These are phyloP conservation scores for Malurus cyaneus DNA, from an alignment of 2,113 vertebrate species.

Conservation along the genomic window DNA sequence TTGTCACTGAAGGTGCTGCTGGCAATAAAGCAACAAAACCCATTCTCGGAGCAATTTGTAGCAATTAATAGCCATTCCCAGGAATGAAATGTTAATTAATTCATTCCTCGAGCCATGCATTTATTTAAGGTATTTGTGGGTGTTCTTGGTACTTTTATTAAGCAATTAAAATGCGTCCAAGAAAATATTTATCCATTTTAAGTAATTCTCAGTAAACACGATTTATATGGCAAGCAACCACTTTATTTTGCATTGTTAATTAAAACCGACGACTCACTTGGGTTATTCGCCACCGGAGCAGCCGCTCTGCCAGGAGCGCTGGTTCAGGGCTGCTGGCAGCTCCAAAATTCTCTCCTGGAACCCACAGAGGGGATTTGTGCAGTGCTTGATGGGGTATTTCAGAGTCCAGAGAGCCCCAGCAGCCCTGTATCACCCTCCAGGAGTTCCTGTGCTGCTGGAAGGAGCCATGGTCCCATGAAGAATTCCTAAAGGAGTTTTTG, in stretches of 20 bases:
- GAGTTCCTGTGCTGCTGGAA: neutral
- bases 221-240: constrained; percentile 29
- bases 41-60: constrained; percentile 26
- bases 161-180: constrained; percentile 54
- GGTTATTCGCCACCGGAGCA: neutral
- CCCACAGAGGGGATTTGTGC: neutral
- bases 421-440: rapidly evolving
- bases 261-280: neutral
- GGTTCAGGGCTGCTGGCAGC: neutral
- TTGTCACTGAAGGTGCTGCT: neutral
- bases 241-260: constrained; percentile 60
- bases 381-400: neutral
- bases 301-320: neutral
- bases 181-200: constrained; percentile 66
- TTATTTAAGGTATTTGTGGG: constrained; percentile 63
- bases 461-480: rapidly evolving
- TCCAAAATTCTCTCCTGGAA: neutral
- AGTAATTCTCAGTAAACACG: constrained; percentile 41
- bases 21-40: constrained; percentile 13
- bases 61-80: constrained; percentile 49
- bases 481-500: neutral
- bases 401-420: neutral
- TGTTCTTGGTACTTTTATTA: constrained; percentile 57
- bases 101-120: constrained; percentile 38
- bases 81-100: constrained; percentile 65